Base-by-base conservation (phyloP, 2,888 invertebrate genomes). In the Phytoseiulus persimilis region DNA sequence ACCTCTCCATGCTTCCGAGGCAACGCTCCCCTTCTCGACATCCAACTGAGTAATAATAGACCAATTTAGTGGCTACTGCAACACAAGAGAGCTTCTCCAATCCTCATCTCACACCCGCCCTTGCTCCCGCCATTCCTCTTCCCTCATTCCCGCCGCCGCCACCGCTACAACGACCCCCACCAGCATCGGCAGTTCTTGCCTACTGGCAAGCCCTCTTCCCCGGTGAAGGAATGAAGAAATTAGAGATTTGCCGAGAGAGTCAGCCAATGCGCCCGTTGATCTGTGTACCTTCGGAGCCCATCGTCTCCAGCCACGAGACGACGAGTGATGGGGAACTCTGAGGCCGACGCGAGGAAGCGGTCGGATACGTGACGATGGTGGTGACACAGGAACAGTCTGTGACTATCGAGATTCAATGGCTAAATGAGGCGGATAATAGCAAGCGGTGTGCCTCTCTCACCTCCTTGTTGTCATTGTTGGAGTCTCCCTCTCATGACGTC, bases 11-110 rank as follows among this genome's bases (percentile, higher is more conserved):
- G 65, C 65, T 14, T 11, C 11, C 65, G 65, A 65, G 65, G 65
- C 65, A 65, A 65, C 65, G 65, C 65, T 65, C 28, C 65, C 65
- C 65, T 28, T 65, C 65, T 65, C 65, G 65, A 65, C 65, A 65
- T 65, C 65, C 65, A 65, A 65, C 65, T 65, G 65, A 65, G 65
- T 65, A 65, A 65, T 65, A 65, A 65, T 65, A 65, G 65, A 65
- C 65, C 65, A 65, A 65, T 65, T 65, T 65, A 65, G 65, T 65
- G 65, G 65, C 65, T 65, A 65, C 65, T 65, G 65, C 65, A 65
- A 65, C 65, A 65, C 65, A 65, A 65, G 65, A 65, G 65, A 65
- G 65, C 65, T 65, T 65, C 65, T 65, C 65, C 65, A 2, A 18
- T 65, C 65, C 65, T 65, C 65, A 65, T 65, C 65, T 65, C 65